Percentiles rank a stretch among this genome's conserved stretches.
Conservation (phyloP, 2,113 vertebrate species). For the Ondatra zibethicus region DNA sequence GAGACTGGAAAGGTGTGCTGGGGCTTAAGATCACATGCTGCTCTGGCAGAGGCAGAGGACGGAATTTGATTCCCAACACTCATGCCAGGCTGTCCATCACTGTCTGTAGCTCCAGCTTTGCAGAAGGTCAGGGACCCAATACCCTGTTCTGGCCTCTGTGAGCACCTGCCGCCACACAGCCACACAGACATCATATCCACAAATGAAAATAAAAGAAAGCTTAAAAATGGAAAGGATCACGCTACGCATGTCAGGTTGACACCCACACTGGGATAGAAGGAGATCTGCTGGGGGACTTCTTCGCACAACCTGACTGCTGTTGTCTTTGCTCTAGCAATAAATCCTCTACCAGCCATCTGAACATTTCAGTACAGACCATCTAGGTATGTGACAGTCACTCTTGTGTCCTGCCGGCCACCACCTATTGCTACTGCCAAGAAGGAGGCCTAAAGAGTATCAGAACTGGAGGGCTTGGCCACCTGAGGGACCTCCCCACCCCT, state of each 20-base stretch:
- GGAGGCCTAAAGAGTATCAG: not conserved
- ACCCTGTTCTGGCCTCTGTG: not conserved
- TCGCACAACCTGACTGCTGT: not conserved
- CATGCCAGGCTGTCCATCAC: not conserved
- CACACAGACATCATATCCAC: not conserved
- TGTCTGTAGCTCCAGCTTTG: not conserved
- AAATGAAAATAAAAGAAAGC: not conserved
- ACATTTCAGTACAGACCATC: not conserved
- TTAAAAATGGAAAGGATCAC: not conserved
- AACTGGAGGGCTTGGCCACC: not conserved
- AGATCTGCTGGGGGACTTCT: not conserved
- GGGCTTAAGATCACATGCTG: not conserved
- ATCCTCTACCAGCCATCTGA: not conserved
- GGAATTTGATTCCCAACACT: too few relatives aligned
- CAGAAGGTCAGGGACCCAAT: not conserved
- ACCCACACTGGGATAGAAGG: not conserved
- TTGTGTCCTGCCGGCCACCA: not conserved
- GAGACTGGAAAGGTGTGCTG: not conserved
- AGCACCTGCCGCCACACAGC: not conserved
- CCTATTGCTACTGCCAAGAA: too few relatives aligned
- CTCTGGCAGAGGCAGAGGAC: not conserved
- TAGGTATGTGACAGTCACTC: not conserved
- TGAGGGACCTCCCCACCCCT: not conserved
- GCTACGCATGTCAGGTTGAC: too few relatives aligned
- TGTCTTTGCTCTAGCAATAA: not conserved